Evolutionary conservation across 2,797 vertebrate genomes (phyloP).

Genomic region (Ctenopoma multispine): DNA sequence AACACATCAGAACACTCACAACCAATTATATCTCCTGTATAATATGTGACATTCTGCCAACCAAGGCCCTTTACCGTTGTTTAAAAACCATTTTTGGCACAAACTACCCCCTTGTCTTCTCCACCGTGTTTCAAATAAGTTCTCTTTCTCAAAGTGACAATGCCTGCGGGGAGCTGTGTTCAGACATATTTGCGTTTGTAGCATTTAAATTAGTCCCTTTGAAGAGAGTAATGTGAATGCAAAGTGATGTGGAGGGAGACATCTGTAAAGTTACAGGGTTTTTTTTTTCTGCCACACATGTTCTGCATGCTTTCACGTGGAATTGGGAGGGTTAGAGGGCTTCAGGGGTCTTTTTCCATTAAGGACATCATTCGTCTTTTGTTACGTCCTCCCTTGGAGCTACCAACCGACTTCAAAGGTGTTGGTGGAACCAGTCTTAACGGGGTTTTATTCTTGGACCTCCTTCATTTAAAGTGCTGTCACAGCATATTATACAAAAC

Average conservation of each 20-base stretch:
- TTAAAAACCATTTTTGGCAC: constrained; percentile 49
- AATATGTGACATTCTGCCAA: constrained; percentile 41
- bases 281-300: constrained; percentile 59
- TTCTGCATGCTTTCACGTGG: constrained; percentile 55
- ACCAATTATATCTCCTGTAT: constrained; percentile 22
- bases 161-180: constrained; percentile 56
- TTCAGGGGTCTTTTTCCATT: constrained; percentile 73
- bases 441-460: constrained; percentile 28
- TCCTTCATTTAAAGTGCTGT: constrained; percentile 48
- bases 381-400: constrained; percentile 57
- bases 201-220: constrained; percentile 71
- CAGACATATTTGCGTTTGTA: constrained; percentile 69
- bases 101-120: constrained; percentile 31
- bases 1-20: constrained; percentile 24
- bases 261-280: constrained; percentile 44
- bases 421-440: constrained; percentile 58
- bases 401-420: constrained; percentile 73
- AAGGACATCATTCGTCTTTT: constrained; percentile 64
- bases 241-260: constrained; percentile 61
- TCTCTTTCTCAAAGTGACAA: constrained; percentile 50
- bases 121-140: constrained; percentile 40
- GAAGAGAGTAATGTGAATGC: constrained; percentile 67
- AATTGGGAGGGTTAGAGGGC: constrained; percentile 47
- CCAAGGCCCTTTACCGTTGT: constrained; percentile 26
- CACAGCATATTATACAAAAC: constrained; percentile 37